phyloP scores from a whole-genome alignment of 2,113 vertebrate genomes.

The Seriola dumerili region DNA sequence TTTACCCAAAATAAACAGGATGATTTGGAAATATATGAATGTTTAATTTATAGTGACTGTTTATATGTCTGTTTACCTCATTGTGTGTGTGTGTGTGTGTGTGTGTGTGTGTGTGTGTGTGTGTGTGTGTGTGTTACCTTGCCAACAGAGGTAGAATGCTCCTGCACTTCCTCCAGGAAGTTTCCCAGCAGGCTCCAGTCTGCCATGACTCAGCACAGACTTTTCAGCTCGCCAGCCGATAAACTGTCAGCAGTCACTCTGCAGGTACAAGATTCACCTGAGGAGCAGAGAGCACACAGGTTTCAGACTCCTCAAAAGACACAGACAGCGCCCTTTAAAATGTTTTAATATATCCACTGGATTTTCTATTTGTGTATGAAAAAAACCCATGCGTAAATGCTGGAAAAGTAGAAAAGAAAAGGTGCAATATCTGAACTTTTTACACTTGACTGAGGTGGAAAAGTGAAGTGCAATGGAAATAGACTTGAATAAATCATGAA shows the following conservation, averaged over 20 bases:
- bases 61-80: conserved; percentile 2
- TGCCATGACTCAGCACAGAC: conserved; percentile 85
- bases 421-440: too few species aligned
- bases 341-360: too few species aligned
- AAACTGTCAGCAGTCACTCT: neutral
- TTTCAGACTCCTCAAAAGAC: neutral
- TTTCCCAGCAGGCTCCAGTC: conserved; percentile 98
- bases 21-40: neutral
- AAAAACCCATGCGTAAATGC: too few species aligned
- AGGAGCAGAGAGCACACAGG: neutral
- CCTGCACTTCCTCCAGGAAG: conserved; percentile 97
- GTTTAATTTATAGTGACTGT: conserved; percentile 32
- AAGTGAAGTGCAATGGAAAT: too few species aligned
- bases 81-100: conserved; percentile 22
- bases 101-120: conserved; percentile 6
- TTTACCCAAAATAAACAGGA: conserved; percentile 30
- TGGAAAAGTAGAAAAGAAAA: too few species aligned
- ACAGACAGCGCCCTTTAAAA: too few species aligned
- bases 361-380: too few species aligned
- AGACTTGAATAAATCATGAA: too few species aligned
- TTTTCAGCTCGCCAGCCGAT: neutral
- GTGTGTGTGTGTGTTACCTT: conserved; percentile 78
- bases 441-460: too few species aligned
- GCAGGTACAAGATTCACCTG: conserved; percentile 6
- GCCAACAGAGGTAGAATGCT: conserved; percentile 96